Percentiles rank a stretch among this genome's conserved stretches.
These are phyloP conservation scores for Verasper variegatus DNA, from an alignment of 2,113 vertebrate genomes.

Conservation along the genomic window DNA sequence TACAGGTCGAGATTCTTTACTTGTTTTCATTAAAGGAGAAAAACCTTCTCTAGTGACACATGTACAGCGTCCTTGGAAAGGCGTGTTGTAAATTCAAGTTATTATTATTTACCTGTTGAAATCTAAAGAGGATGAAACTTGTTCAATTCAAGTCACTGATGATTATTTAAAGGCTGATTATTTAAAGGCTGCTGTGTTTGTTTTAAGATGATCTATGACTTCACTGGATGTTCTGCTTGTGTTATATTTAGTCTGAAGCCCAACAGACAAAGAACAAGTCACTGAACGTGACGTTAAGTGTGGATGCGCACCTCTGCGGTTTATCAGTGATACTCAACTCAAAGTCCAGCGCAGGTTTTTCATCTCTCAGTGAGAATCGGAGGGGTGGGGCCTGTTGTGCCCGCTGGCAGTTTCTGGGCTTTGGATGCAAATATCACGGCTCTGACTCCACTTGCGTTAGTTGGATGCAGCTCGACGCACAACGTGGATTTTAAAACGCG, in stretches of 20 bases:
- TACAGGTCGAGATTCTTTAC: too few species aligned
- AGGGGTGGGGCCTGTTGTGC: constrained; percentile 74
- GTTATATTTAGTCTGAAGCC: neutral
- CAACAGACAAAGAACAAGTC: neutral
- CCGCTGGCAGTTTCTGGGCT: constrained; percentile 63
- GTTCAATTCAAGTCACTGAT: too few species aligned
- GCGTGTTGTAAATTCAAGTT: too few species aligned
- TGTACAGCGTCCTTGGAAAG: too few species aligned
- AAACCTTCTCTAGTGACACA: too few species aligned
- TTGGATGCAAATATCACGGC: constrained; percentile 78
- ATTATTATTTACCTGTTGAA: too few species aligned
- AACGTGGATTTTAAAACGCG: constrained; percentile 56
- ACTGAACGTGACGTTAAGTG: neutral
- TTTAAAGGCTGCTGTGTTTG: too few species aligned
- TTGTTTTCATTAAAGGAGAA: too few species aligned
- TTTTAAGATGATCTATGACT: too few species aligned
- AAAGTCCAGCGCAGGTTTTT: constrained; percentile 72
- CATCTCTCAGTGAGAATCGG: constrained; percentile 43
- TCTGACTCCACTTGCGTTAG: constrained; percentile 57
- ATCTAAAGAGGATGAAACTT: too few species aligned
- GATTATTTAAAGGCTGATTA: too few species aligned
- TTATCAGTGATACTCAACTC: constrained; percentile 2
- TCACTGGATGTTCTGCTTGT: neutral
- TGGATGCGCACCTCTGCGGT: neutral
- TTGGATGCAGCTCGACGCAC: constrained; percentile 77